These are phyloP conservation scores for Hololepta plana DNA, from an alignment of 2,888 invertebrate genomes.

Conservation along the genomic window DNA sequence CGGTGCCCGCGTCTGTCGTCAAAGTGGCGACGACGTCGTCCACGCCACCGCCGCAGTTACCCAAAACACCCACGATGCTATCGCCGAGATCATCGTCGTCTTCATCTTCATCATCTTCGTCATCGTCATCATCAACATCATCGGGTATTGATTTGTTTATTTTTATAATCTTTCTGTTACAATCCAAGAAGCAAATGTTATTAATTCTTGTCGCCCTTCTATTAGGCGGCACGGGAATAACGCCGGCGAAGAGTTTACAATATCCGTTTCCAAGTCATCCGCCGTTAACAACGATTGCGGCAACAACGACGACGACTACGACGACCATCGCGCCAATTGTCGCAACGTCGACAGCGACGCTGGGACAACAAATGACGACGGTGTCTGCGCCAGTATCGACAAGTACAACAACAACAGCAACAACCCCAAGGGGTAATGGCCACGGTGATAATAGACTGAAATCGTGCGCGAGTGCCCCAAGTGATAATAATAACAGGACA, in stretches of 20 bases:
- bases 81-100: slow-evolving; percentile 9
- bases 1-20: slow-evolving; percentile 11
- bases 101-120: no score
- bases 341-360: slow-evolving; percentile 10
- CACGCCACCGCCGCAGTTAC: slow-evolving; percentile 15
- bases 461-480: slow-evolving; percentile 20
- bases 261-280: slow-evolving; percentile 68
- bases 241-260: slow-evolving; percentile 39
- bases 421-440: slow-evolving; percentile 14
- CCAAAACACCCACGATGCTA: slow-evolving; percentile 23
- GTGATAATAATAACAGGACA: slow-evolving; percentile 17
- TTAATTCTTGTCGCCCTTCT: slow-evolving; percentile 7
- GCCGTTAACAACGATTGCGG: slow-evolving; percentile 13
- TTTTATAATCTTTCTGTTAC: no score
- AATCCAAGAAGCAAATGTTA: no score
- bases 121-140: no score
- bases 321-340: slow-evolving; percentile 12
- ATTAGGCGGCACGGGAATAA: slow-evolving; percentile 18
- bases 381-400: slow-evolving; percentile 12
- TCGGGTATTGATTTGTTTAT: no score
- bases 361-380: slow-evolving; percentile 15
- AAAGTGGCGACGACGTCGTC: slow-evolving; percentile 13
- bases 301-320: slow-evolving; percentile 11
- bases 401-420: slow-evolving; percentile 13
- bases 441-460: slow-evolving; percentile 24